Evolutionary conservation across 2,888 invertebrate genomes (phyloP).

Genomic region (Thecophora atra): DNA sequence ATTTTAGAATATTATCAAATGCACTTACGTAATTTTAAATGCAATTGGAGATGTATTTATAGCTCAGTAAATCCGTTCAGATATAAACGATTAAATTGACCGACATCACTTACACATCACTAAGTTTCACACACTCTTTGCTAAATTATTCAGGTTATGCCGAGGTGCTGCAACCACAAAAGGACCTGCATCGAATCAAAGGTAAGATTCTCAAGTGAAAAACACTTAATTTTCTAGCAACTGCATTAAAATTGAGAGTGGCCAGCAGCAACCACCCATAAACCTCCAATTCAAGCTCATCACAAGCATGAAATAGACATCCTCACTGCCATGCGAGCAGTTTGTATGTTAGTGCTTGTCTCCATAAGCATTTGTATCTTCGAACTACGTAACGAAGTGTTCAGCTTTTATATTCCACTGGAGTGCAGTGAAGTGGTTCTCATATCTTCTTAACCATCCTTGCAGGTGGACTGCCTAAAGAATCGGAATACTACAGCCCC

Average conservation of each 20-base stretch:
- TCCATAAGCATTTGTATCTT: not conserved
- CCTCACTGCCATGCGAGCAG: not conserved
- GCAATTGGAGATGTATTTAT: not conserved
- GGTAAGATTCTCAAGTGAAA: not conserved
- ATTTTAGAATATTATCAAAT: too few species aligned
- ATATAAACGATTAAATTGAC: not conserved
- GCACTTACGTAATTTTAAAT: not conserved
- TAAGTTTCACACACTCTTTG: not conserved
- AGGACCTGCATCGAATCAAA: not conserved
- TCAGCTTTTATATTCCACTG: not conserved
- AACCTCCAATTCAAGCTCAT: too few species aligned
- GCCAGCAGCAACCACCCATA: not conserved
- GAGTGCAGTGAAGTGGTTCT: constrained; percentile 3
- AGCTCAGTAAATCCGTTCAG: not conserved
- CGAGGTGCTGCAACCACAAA: not conserved
- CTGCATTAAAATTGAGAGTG: not conserved
- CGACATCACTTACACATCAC: not conserved
- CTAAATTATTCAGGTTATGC: too few species aligned
- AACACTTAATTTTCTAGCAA: not conserved
- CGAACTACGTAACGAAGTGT: too few species aligned
- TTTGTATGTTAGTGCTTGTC: not conserved
- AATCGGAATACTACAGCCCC: not conserved
- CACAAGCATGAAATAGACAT: too few species aligned
- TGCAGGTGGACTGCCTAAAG: not conserved
- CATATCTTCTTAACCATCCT: not conserved